Evolutionary conservation across 2,888 invertebrate species (phyloP).

Genomic region (Caradrina clavipalpis): DNA sequence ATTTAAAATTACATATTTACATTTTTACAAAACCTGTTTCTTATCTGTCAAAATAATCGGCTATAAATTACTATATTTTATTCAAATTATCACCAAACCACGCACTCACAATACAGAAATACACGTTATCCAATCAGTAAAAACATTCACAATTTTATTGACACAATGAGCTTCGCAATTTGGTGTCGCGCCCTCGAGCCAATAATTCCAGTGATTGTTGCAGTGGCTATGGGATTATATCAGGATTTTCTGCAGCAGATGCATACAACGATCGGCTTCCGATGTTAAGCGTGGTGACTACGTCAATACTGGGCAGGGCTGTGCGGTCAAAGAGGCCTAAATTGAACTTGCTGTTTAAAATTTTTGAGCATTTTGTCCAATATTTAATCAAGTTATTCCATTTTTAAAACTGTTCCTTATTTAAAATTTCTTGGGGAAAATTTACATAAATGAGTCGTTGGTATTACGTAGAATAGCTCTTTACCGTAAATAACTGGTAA

Average conservation of each 20-base stretch:
- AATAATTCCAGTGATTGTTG: slow-evolving; percentile 47
- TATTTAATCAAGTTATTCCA: too few relatives aligned
- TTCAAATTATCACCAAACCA: neutral
- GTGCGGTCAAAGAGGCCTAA: neutral
- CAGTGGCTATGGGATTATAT: slow-evolving; percentile 40
- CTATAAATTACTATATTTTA: neutral
- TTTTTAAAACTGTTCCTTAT: too few relatives aligned
- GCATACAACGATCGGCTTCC: slow-evolving; percentile 51
- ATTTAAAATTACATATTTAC: too few relatives aligned
- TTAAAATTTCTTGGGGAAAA: too few relatives aligned
- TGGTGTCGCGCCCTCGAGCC: slow-evolving; percentile 25
- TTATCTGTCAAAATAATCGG: neutral
- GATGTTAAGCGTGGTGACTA: slow-evolving; percentile 36
- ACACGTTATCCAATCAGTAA: slow-evolving; percentile 1
- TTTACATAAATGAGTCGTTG: too few relatives aligned
- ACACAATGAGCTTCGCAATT: slow-evolving; percentile 24
- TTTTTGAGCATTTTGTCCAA: too few relatives aligned
- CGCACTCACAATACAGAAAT: neutral
- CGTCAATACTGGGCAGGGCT: slow-evolving; percentile 42
- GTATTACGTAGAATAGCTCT: too few relatives aligned
- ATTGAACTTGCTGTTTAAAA: too few relatives aligned
- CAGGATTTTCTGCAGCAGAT: slow-evolving; percentile 52
- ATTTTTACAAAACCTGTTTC: too few relatives aligned
- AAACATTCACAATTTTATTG: slow-evolving; percentile 7
- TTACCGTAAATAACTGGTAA: too few relatives aligned